These are phyloP conservation scores for Progne subis DNA, from an alignment of 2,113 vertebrate genomes.

Conservation along the genomic window DNA sequence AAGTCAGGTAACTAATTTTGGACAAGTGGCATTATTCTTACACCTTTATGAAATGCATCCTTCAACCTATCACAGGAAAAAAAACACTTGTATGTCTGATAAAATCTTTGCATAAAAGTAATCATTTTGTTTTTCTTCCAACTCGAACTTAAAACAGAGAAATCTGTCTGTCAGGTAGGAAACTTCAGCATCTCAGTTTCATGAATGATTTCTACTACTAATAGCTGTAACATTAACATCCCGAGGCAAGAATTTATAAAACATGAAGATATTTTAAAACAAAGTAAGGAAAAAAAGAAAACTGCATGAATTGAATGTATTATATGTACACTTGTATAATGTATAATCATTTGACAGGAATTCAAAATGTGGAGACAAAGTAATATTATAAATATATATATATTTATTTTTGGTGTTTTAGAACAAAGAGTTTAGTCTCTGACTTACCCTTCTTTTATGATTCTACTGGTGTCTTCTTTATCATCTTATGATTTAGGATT, in stretches of 20 bases:
- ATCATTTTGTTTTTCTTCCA: background rate
- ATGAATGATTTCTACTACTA: background rate
- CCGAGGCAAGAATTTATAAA: background rate
- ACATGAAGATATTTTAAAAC: background rate
- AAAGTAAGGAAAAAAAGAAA: background rate
- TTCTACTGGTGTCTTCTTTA: background rate
- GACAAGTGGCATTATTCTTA: background rate
- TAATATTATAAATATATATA: background rate
- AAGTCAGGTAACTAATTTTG: background rate
- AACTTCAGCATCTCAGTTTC: background rate
- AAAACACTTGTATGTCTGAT: background rate
- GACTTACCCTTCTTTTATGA: background rate
- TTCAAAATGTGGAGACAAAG: background rate
- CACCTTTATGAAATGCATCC: background rate
- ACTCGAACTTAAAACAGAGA: background rate
- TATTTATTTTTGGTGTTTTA: background rate
- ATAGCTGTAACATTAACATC: background rate
- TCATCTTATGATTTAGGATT: background rate
- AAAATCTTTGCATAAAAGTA: background rate
- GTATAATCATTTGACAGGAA: background rate
- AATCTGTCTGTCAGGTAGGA: background rate
- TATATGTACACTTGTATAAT: background rate
- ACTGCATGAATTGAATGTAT: background rate
- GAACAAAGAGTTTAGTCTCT: background rate
- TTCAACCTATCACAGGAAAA: background rate